phyloP scores from a whole-genome alignment of 1,140 invertebrate species.

The Semibalanus balanoides region DNA sequence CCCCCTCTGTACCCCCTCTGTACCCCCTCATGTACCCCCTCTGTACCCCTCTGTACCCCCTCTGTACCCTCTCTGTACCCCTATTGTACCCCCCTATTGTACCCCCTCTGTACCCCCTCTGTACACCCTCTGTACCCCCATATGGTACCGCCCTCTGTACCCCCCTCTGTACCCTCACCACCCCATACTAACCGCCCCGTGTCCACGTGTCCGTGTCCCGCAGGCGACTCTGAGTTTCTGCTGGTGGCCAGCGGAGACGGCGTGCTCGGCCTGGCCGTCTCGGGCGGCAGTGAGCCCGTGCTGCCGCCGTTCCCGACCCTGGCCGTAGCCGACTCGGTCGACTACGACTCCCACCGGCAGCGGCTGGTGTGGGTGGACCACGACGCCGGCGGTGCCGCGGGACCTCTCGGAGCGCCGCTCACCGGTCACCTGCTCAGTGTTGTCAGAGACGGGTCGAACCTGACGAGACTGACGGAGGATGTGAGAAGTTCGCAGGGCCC shows the following conservation, averaged over 20 bases:
- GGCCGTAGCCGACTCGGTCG: conserved; percentile 54
- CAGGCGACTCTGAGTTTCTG: background rate
- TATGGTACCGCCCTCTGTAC: too few relatives aligned
- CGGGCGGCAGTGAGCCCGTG: conserved; percentile 28
- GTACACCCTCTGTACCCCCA: too few relatives aligned
- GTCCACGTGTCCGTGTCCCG: too few relatives aligned
- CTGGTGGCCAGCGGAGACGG: background rate
- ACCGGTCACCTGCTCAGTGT: conserved; percentile 28
- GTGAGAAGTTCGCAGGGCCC: conserved; percentile 33
- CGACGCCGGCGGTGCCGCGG: conserved; percentile 53
- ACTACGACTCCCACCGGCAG: conserved; percentile 45
- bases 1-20: too few relatives aligned
- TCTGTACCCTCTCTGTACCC: too few relatives aligned
- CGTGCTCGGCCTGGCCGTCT: background rate
- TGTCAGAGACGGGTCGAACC: conserved; percentile 55
- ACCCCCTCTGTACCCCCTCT: too few relatives aligned
- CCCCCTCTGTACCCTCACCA: too few relatives aligned
- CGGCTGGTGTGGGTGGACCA: conserved; percentile 51
- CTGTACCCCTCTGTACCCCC: too few relatives aligned
- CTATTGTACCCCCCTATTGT: too few relatives aligned
- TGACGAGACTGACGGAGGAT: conserved; percentile 37
- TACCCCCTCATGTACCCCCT: too few relatives aligned
- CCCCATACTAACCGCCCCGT: too few relatives aligned
- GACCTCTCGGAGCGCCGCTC: conserved; percentile 20
- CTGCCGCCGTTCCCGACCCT: conserved; percentile 63